Evolutionary conservation across 2,888 invertebrate genomes (phyloP), one percentile per base, ranked within the genome.

Genomic region (Argynnis bischoffii): DNA sequence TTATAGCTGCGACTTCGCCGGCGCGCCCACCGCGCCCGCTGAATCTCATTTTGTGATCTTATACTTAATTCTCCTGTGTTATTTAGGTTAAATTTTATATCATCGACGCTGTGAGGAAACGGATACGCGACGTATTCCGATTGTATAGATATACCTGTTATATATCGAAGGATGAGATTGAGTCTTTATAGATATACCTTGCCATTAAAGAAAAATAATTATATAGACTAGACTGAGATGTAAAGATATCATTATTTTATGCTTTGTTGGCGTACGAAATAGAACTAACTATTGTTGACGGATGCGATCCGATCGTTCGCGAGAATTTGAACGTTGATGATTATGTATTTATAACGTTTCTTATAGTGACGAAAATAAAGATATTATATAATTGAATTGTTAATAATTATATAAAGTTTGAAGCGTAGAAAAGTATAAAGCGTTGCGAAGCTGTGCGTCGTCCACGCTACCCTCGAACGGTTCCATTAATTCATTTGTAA

Each of bases 21-120:
- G 88, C 82, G 85, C 84, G 79, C 79, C 78, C 77, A 77, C 77
- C 79, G 85, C 83, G 86, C 91, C 92, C 90, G 90, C 86, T 89
- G 91, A 92, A 92, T 92, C 92, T 92, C 92, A 92, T 92, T 92
- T 92, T 92, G 92, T 92, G 92, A 92, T 92, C 92, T 92, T 92
- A 92, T 91, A 92, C 92, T 92, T 92, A 92, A 92, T 91, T 92
- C 92, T 91, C 91, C 91, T 92, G 91, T 92, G 92, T 92, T 92
- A 91, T 92, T 92, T 92, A 92, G 92, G 91, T 92, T 92, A 92
- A 92, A 91, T 92, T 92, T 92, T 91, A 91, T 92, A 92, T 92
- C 92, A 92, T 91, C 87, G 90, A 91, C 89, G 92, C 92, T 90
- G 92, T 90, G 91, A 91, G 87, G 88, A 86, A 89, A 87, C 75